Evolutionary conservation across 2,888 invertebrate genomes (phyloP), one percentile per base, ranked within the genome.

Genomic region (Leptarthrus brevirostris): DNA sequence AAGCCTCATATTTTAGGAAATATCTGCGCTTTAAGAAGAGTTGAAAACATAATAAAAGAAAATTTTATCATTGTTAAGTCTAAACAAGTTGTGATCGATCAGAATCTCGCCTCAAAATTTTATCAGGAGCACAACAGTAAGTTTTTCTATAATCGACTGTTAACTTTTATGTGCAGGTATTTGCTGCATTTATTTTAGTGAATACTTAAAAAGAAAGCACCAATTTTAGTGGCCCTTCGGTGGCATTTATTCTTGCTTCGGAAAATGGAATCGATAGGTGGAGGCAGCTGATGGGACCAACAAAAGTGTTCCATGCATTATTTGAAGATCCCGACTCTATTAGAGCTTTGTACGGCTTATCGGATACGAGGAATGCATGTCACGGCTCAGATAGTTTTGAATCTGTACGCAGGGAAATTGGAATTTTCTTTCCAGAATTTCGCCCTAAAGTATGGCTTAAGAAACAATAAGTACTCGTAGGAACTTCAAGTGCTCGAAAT

Each of bases 341-440:
- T 76, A 87, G 98, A 79, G 94, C 94, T 1, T 86, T 88, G 81
- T 95, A 92, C 86, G 97, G 97, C 0, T 86, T 97, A 16, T 94
- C 97, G 0, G 98, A 98, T 82, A 97, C 98, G 0, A 89, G 97
- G 79, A 98, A 98, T 87, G 95, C 94, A 1, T 92, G 93, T 8
- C 98, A 98, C 86, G 97, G 97, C 14, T 96, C 97, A 82, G 96
- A 95, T 91, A 87, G 83, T 72, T 72, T 86, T 52, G 87, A 89
- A 80, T 92, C 95, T 4, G 95, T 92, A 0, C 84, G 85, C 77
- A 87, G 89, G 74, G 97, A 97, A 86, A 94, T 96, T 53, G 84
- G 86, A 47, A 91, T 96, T 82, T 91, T 97, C 81, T 96, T 96
- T 82, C 94, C 95, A 0, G 90, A 94, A 18, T 96, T 96, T 82